These are phyloP conservation scores for Oxyteleia sp. DNA, from an alignment of 2,888 invertebrate species.

Conservation along the genomic window DNA sequence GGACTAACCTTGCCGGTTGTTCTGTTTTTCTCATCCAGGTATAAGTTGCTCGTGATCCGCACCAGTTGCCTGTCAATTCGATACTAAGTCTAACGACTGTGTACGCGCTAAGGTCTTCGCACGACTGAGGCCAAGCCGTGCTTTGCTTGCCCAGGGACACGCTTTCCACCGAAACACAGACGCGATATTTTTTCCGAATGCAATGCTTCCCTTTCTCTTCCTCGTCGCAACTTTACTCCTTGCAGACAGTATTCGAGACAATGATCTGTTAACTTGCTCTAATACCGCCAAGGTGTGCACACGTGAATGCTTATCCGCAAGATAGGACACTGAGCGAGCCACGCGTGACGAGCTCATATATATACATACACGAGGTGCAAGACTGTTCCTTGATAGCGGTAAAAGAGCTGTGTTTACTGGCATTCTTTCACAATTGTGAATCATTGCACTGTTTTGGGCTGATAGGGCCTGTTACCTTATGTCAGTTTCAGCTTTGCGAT, in stretches of 20 bases:
- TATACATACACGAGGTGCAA: slow-evolving; percentile 24
- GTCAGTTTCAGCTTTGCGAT: too few species aligned
- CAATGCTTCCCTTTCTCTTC: slow-evolving; percentile 6
- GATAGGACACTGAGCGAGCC: slow-evolving; percentile 52
- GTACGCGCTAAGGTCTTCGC: slow-evolving; percentile 59
- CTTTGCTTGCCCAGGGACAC: slow-evolving; percentile 43
- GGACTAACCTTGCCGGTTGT: too few species aligned
- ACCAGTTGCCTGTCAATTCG: slow-evolving; percentile 50
- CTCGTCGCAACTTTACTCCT: neutral
- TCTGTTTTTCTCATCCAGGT: too few species aligned
- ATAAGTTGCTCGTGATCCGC: too few species aligned
- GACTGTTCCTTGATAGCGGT: slow-evolving; percentile 19
- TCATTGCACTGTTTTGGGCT: neutral
- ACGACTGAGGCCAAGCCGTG: slow-evolving; percentile 59
- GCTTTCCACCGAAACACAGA: neutral
- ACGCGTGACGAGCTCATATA: slow-evolving; percentile 33
- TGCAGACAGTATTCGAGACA: slow-evolving; percentile 24
- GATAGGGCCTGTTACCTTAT: too few species aligned
- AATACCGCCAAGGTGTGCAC: neutral
- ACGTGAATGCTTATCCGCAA: slow-evolving; percentile 54
- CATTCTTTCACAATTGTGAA: slow-evolving; percentile 22
- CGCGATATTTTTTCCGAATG: neutral
- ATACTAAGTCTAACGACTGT: slow-evolving; percentile 50
- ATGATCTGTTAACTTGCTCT: slow-evolving; percentile 13
- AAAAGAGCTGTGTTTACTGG: slow-evolving; percentile 25